Conservation (phyloP, 2,113 vertebrate species). For the Perccottus glenii region DNA sequence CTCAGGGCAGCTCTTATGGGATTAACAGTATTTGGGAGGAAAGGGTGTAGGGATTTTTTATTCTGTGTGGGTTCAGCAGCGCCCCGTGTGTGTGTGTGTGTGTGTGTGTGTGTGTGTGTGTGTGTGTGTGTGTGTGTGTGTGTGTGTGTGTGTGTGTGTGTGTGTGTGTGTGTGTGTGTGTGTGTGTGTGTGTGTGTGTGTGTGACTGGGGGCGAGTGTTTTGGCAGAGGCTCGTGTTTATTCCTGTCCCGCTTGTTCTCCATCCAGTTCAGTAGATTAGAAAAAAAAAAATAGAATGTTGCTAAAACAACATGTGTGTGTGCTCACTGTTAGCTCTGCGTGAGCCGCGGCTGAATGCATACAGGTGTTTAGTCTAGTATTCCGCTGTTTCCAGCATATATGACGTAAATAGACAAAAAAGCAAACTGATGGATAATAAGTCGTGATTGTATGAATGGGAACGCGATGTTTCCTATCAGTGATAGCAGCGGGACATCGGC, state of each 20-base stretch:
- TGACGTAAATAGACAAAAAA: neutral
- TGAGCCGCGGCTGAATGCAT: neutral
- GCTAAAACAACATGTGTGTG: conserved; percentile 18
- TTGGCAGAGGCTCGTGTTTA: conserved; percentile 58
- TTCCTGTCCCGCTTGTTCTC: conserved; percentile 57
- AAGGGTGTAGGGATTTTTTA: conserved; percentile 40
- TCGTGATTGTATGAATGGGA: conserved; percentile 30
- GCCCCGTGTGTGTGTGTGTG: conserved; percentile 3
- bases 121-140: conserved; percentile 22
- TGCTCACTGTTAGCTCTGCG: neutral
- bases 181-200: conserved; percentile 12
- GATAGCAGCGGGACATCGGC: conserved; percentile 28
- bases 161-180: conserved; percentile 13
- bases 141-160: conserved; percentile 5
- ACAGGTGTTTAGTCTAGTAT: neutral
- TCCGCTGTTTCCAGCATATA: neutral
- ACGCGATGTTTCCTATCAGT: conserved; percentile 41
- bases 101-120: neutral
- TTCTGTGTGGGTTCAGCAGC: conserved; percentile 27
- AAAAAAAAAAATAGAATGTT: conserved; percentile 30
- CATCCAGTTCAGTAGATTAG: conserved; percentile 62
- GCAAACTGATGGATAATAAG: conserved; percentile 1
- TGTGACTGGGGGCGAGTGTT: conserved; percentile 13
- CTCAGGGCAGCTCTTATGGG: conserved; percentile 54
- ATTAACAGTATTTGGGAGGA: conserved; percentile 60